Conservation (phyloP, 2,113 vertebrate genomes). For the Monopterus albus region DNA sequence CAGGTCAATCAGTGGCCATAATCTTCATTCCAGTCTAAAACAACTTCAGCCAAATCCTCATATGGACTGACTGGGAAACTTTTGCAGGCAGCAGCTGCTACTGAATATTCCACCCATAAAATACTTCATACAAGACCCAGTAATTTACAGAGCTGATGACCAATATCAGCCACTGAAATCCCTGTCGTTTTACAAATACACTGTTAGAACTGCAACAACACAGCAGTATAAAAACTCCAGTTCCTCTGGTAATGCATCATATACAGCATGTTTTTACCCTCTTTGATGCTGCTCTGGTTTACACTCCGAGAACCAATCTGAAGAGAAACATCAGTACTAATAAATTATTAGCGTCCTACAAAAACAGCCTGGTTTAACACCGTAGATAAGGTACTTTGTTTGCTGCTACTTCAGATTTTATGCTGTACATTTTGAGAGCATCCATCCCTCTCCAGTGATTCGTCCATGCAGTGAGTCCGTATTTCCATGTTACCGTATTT, state of each 20-base stretch:
- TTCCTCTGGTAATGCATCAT: neutral
- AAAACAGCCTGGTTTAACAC: slow-evolving; percentile 23
- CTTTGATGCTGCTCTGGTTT: slow-evolving; percentile 15
- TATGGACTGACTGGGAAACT: neutral
- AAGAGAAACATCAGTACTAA: slow-evolving; percentile 5
- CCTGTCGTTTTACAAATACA: neutral
- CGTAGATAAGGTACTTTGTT: slow-evolving; percentile 13
- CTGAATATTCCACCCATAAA: neutral
- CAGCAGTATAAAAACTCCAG: slow-evolving; percentile 7
- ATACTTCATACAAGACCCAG: slow-evolving; percentile 3
- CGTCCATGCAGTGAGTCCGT: neutral
- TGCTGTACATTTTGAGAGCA: slow-evolving; percentile 14
- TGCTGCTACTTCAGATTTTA: slow-evolving; percentile 23
- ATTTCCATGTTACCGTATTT: neutral
- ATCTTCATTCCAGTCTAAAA: neutral
- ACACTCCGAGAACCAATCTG: no score
- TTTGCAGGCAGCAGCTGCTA: slow-evolving; percentile 16
- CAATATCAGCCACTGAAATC: neutral
- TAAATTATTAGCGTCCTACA: slow-evolving; percentile 53
- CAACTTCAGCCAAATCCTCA: slow-evolving; percentile 11
- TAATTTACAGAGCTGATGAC: neutral
- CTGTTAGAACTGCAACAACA: no score
- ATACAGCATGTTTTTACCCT: neutral
- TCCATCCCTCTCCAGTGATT: slow-evolving; percentile 18
- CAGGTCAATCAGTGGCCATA: neutral